Evolutionary conservation across 2,888 invertebrate species (phyloP).

Genomic region (Parnassius mnemosyne): DNA sequence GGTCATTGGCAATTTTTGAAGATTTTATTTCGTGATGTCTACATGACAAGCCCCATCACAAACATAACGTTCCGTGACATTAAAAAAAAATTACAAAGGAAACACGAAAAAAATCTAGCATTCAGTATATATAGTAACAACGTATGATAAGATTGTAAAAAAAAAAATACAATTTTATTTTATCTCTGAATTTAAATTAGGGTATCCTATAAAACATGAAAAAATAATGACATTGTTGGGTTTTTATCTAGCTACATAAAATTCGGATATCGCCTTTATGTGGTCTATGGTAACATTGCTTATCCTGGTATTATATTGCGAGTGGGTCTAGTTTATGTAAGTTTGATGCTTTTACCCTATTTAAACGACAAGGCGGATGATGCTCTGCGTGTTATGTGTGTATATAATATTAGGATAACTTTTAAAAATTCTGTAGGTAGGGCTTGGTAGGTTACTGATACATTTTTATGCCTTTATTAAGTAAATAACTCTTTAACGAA

Average conservation of each 20-base stretch:
- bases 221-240: constrained; percentile 10
- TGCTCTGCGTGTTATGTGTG: constrained; percentile 33
- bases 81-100: too few relatives aligned
- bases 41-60: too few relatives aligned
- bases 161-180: too few relatives aligned
- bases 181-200: constrained; percentile 1
- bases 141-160: too few relatives aligned
- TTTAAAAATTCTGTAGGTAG: constrained; percentile 32
- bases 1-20: too few relatives aligned
- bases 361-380: constrained; percentile 29
- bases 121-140: too few relatives aligned
- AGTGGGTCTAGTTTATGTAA: constrained; percentile 12
- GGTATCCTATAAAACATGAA: constrained; percentile 1
- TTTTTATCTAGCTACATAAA: constrained; percentile 17
- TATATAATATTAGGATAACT: not conserved
- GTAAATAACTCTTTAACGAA: constrained; percentile 53
- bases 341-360: constrained; percentile 16
- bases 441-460: constrained; percentile 16
- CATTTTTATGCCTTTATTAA: constrained; percentile 55
- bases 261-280: constrained; percentile 9
- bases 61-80: too few relatives aligned
- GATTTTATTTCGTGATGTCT: too few relatives aligned
- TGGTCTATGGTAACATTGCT: constrained; percentile 7
- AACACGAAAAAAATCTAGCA: too few relatives aligned
- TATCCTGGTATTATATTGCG: constrained; percentile 4